Evolutionary conservation across 2,113 vertebrate genomes (phyloP), one percentile per base, ranked within the genome.

Genomic region (Ammodytes dubius): DNA sequence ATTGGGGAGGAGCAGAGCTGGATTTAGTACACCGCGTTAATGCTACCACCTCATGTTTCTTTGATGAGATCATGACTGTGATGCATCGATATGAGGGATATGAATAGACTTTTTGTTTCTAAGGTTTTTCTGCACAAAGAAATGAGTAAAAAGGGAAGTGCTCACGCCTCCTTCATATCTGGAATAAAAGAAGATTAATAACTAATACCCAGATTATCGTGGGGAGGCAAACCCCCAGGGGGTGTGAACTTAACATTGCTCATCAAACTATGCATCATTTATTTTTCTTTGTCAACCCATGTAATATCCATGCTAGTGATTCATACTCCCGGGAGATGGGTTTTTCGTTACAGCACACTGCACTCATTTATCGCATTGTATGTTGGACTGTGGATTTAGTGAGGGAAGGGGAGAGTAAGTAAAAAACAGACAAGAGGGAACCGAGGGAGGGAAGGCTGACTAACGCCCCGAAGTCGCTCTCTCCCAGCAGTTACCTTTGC

Each of bases 31-130:
- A n/a, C 71, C 19, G 79, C 88, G 76, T 88, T 91, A 93, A 92
- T 88, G 86, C 88, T 84, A 88, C 71, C 87, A 79, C 84, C 85
- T 90, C 89, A 90, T 94, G 90, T 90, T 92, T 93, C 89, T 92
- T 93, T 93, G 89, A 94, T 94, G 93, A 91, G 87, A 88, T 93
- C 84, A 89, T 90, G 91, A 91, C 91, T 68, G 68, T 89, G 88
- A 91, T 91, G 90, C 73, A 89, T 91, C 7, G 82, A 85, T 85
- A 80, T 58, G 42, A 64, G 47, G 77, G 88, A 92, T 91, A 91
- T 89, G 89, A 92, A 93, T 89, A 94, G 90, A 86, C 84, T 81
- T 86, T 85, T 81, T 84, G 67, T 91, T 87, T 85, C 83, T 74
- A 70, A 74, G 73, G 79, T 82, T 83, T 82, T 83, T 81, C 85